Percentiles rank a stretch among this genome's conserved stretches.
phyloP scores from a whole-genome alignment of 2,113 vertebrate species.

The Chaetodon auriga region DNA sequence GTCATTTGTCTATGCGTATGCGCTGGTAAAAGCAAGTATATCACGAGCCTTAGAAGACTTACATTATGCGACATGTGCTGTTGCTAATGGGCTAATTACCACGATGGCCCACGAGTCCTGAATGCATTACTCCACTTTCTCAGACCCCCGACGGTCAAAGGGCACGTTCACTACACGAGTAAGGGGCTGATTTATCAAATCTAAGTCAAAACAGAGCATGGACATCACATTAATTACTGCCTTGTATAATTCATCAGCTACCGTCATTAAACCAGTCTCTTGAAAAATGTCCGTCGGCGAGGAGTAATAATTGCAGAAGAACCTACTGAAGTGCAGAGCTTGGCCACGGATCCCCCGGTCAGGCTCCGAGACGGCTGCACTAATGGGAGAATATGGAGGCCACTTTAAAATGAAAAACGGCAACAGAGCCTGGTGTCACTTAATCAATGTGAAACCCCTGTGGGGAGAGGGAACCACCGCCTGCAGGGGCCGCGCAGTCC shows the following conservation, averaged over 20 bases:
- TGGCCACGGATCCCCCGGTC: conserved; percentile 5
- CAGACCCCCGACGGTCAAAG: conserved; percentile 45
- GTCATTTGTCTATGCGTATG: neutral
- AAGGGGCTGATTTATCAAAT: conserved; percentile 63
- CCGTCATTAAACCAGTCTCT: conserved; percentile 44
- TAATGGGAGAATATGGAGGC: conserved; percentile 74
- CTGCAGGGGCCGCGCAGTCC: conserved; percentile 50
- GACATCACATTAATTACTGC: conserved; percentile 55
- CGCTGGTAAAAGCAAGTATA: neutral
- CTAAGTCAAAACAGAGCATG: conserved; percentile 54
- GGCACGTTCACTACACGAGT: conserved; percentile 20
- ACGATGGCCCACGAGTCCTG: conserved; percentile 16
- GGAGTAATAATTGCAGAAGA: conserved; percentile 66
- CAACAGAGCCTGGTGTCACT: conserved; percentile 70
- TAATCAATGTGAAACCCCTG: conserved; percentile 80
- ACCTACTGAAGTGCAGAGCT: conserved; percentile 15
- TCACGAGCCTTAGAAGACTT: neutral
- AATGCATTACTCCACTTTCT: conserved; percentile 45
- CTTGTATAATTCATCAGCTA: conserved; percentile 64
- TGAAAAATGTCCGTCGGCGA: conserved; percentile 52
- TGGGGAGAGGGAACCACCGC: conserved; percentile 42
- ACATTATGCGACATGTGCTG: conserved; percentile 9
- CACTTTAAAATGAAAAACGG: conserved; percentile 82
- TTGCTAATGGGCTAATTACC: conserved; percentile 50
- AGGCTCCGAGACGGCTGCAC: conserved; percentile 49